Evolutionary conservation across 2,888 invertebrate genomes (phyloP), one percentile per base, ranked within the genome.

Genomic region (Pristionchus japonicus): DNA sequence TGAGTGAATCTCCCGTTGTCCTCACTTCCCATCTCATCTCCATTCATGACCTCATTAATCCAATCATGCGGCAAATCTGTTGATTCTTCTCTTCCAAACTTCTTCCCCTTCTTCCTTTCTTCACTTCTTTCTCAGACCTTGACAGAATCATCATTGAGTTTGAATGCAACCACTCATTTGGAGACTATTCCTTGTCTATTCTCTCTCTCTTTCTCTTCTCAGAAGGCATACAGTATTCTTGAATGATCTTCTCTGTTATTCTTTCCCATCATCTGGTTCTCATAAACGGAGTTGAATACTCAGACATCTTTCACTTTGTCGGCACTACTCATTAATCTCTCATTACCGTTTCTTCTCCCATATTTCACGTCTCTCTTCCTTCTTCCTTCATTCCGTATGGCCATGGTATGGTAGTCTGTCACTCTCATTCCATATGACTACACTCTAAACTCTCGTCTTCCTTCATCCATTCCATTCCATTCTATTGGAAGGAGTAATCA

Each of bases 251-350:
- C 13, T 34, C 70, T 70, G 70, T 70, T 70, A 70, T 70, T 70
- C 70, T 70, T 70, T 70, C 70, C 31, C 70, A 70, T 70, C 70
- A 70, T 70, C 70, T 70, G 34, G 70, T 34, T 70, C 70, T 70
- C 70, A 70, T 70, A 70, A 70, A 70, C 13, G 31, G 13, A 15
- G 11, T 3, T 31, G 37, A 70, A 70, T 70, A 70, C 37, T 31
- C 70, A 70, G 70, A 70, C 70, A 70, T 34, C 1, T 70, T 27
- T 3, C 70, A 70, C 70, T 70, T 70, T 70, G 70, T 37, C 70
- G 70, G 70, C 20, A 34, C 37, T 20, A 6, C 70, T 70, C 70
- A 70, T 70, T 37, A 70, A 70, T 70, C 77, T 80, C 40, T 47
- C 77, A 40, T 47, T 80, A 40, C 43, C 47, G 23, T 43, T 27